Base-by-base conservation (phyloP, 2,113 vertebrate species). In the Ondatra zibethicus region DNA sequence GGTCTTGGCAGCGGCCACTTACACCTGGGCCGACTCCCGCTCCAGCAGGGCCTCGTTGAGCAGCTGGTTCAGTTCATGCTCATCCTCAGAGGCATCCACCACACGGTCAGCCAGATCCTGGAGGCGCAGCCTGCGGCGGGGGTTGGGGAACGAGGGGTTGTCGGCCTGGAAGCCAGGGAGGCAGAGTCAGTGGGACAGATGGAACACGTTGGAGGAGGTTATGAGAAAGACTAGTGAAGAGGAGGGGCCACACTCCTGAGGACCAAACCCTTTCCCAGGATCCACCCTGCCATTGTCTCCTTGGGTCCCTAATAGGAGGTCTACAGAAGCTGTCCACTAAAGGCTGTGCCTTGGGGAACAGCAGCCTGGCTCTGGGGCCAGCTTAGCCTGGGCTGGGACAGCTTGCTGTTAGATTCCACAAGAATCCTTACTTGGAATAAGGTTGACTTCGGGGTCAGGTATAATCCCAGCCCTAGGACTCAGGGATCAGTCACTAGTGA, bases 111-210 rank as follows among this genome's bases (percentile, higher is more conserved):
- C 98, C 97, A 99, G 91, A 97, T 99, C 99, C 72, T 99, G 98
- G 61, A 99, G 98, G 16, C 99, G 99, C 85, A 99, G 98, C n/a
- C 99, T 98, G 65, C 99, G 98, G n/a, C 99, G 99, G 0, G 99
- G 99, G 98, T 99, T 99, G 72, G 99, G 99, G 81, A 99, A 99
- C 0, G 99, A 99, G 2, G 99, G 99, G 85, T 99, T 98, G 97
- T 98, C 98, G 0, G 97, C 98, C 99, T 99, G 97, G 0, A 0
- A 31, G 88, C 1, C 33, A 33, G 88, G 3, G n/a, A 68, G 82
- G 92, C 81, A 42, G 65, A 3, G 80, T 1, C 36, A 76, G 81
- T 19, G 31, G 89, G 50, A 21, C 16, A 6, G 42, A 47, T 0
- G 12, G 80, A 66, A 47, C 55, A 82, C 70, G 7, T 0, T 1